Conservation (phyloP, 2,888 invertebrate genomes). For the Agrotis clavis region DNA sequence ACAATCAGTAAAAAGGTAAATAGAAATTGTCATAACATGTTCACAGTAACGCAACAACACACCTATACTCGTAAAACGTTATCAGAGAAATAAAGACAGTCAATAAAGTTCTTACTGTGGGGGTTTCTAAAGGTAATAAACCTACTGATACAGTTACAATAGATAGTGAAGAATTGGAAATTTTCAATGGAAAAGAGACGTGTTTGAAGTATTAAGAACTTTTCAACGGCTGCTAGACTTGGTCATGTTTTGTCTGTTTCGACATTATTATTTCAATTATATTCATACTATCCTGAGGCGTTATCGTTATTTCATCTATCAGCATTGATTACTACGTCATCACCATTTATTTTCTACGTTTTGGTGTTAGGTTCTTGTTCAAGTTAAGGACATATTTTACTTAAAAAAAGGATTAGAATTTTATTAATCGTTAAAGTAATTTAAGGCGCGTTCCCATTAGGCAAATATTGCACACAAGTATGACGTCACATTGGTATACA, state of each 20-base stretch:
- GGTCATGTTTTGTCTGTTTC: neutral
- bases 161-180: constrained; percentile 7
- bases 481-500: too few species aligned
- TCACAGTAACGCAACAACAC: constrained; percentile 1
- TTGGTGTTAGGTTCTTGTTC: neutral
- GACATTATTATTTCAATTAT: neutral
- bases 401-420: too few species aligned
- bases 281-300: neutral
- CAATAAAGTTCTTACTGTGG: constrained; percentile 21
- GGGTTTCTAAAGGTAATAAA: constrained; percentile 32
- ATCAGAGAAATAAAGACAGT: constrained; percentile 43
- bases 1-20: neutral
- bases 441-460: too few species aligned
- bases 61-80: constrained; percentile 10
- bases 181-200: neutral
- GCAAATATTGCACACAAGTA: too few species aligned
- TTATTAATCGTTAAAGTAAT: too few species aligned
- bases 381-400: too few species aligned
- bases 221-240: neutral
- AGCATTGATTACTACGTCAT: neutral
- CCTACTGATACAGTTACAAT: constrained; percentile 28
- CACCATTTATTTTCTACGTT: too few species aligned
- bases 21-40: neutral
- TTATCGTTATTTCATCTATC: neutral
- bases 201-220: neutral